phyloP scores from a whole-genome alignment of 2,888 invertebrate genomes.

The Itoplectis maculator region DNA sequence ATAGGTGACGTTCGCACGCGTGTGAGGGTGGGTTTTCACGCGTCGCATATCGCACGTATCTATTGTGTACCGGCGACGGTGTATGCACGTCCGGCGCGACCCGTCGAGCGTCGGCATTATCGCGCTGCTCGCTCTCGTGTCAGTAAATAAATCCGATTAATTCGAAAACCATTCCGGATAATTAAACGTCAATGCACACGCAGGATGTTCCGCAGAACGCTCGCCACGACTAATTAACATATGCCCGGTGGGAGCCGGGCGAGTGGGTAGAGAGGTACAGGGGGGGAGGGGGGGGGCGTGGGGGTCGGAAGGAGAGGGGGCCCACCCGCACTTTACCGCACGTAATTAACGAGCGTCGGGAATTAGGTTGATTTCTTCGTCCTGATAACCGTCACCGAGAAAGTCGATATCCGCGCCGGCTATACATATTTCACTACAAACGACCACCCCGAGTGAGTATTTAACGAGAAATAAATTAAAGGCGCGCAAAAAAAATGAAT shows the following conservation, averaged over 20 bases:
- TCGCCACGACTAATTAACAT: conserved; percentile 69
- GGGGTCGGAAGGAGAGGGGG: no score
- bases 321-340: conserved; percentile 10
- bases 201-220: conserved; percentile 54
- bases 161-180: conserved; percentile 71
- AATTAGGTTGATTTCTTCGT: conserved; percentile 58
- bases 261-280: no score
- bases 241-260: conserved; percentile 49
- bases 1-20: not conserved
- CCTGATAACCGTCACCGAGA: conserved; percentile 23
- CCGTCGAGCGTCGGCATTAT: conserved; percentile 48
- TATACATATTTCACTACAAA: not conserved
- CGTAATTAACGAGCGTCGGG: conserved; percentile 51
- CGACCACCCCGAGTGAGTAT: not conserved
- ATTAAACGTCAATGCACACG: conserved; percentile 71
- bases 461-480: not conserved
- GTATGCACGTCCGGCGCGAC: not conserved
- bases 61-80: conserved; percentile 21
- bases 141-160: conserved; percentile 74
- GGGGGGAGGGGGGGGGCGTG: conserved; percentile 7
- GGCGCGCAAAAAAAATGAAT: not conserved
- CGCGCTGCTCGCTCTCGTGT: conserved; percentile 45
- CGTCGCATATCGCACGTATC: conserved; percentile 30
- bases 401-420: conserved; percentile 1
- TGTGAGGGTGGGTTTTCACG: conserved; percentile 32